A percentile compares a stretch with the other conserved stretches of the same genome.
phyloP scores from a whole-genome alignment of 2,888 invertebrate species.

The Escarpia spicata region DNA sequence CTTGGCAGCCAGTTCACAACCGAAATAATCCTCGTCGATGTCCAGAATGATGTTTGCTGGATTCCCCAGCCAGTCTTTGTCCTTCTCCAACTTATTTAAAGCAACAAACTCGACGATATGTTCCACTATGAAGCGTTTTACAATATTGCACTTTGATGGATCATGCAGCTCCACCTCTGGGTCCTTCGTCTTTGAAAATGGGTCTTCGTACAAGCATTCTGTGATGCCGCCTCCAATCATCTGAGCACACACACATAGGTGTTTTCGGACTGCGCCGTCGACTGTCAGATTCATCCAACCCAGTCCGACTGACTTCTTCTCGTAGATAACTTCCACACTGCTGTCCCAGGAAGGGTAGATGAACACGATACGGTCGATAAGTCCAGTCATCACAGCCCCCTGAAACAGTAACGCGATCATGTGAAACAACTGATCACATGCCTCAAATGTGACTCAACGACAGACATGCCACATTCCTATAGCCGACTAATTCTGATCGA shows the following conservation, averaged over 20 bases:
- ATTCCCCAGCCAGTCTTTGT: background rate
- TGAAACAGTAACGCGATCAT: background rate
- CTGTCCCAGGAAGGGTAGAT: conserved; percentile 36
- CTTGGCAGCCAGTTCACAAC: background rate
- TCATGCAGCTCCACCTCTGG: background rate
- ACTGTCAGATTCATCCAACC: background rate
- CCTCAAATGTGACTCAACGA: too few species aligned
- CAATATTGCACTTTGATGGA: background rate
- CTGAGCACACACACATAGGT: conserved; percentile 28
- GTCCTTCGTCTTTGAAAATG: background rate
- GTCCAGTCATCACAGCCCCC: conserved; percentile 31
- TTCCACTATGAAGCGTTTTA: background rate
- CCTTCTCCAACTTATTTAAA: background rate
- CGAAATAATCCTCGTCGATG: background rate
- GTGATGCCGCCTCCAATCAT: background rate
- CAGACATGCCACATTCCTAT: too few species aligned
- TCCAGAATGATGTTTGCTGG: background rate
- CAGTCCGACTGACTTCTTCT: background rate
- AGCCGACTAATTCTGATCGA: too few species aligned
- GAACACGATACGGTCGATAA: conserved; percentile 30
- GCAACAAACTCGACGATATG: background rate
- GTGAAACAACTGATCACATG: background rate
- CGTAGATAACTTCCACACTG: background rate
- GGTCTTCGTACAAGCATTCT: background rate
- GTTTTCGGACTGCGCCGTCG: background rate